Evolutionary conservation across 2,888 invertebrate species (phyloP).

Genomic region (Tetrapedia diversipes): DNA sequence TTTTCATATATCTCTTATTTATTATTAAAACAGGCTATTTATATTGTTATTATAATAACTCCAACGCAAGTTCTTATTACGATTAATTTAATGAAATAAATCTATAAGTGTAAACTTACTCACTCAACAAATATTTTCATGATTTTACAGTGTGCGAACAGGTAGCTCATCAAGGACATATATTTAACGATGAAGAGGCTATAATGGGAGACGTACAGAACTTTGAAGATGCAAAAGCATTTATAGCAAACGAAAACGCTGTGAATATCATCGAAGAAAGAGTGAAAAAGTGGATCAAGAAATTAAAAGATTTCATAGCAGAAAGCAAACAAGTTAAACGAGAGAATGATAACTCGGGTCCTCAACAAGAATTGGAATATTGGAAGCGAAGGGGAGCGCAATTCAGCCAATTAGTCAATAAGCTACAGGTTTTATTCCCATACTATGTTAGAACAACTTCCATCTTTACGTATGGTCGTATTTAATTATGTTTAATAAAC

Average conservation of each 20-base stretch:
- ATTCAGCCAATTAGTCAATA: constrained; percentile 93
- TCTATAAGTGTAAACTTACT: too few relatives aligned
- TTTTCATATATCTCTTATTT: too few relatives aligned
- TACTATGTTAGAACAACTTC: not conserved
- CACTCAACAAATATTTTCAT: too few relatives aligned
- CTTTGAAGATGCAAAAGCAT: constrained; percentile 88
- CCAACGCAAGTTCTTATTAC: too few relatives aligned
- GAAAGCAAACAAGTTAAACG: constrained; percentile 96
- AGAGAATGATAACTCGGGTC: constrained; percentile 96
- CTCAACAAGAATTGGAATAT: constrained; percentile 97
- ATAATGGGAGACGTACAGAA: constrained; percentile 86
- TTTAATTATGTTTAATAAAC: constrained; percentile 16
- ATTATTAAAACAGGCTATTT: too few relatives aligned
- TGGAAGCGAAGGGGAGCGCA: constrained; percentile 98
- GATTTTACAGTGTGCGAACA: constrained; percentile 89
- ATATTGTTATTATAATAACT: too few relatives aligned
- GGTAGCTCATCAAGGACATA: constrained; percentile 90
- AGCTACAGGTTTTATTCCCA: constrained; percentile 86
- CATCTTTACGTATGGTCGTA: not conserved
- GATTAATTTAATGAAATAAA: too few relatives aligned
- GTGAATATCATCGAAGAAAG: constrained; percentile 87
- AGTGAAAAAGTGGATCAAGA: constrained; percentile 91
- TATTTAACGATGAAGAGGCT: constrained; percentile 89
- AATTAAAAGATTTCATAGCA: constrained; percentile 90
- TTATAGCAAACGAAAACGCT: constrained; percentile 87